Conservation (phyloP, 2,797 vertebrate genomes). For the Leptatherina wallacei region DNA sequence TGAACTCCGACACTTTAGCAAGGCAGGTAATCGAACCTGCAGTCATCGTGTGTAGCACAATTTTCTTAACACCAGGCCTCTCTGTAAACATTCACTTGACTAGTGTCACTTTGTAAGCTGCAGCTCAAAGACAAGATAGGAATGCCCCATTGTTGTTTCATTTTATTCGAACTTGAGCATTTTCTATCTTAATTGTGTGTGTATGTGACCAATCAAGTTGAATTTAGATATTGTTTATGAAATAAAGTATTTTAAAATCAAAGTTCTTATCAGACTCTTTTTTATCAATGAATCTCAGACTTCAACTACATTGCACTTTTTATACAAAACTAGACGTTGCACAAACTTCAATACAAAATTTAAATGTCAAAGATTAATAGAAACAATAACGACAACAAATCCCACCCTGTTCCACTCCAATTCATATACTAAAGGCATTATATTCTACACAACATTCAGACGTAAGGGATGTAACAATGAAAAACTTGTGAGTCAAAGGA, state of each 20-base stretch:
- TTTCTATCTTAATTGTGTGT: slow-evolving; percentile 80
- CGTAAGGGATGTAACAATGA: no score
- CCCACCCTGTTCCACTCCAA: no score
- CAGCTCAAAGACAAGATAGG: slow-evolving; percentile 45
- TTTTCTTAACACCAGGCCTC: slow-evolving; percentile 34
- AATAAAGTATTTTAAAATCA: slow-evolving; percentile 84
- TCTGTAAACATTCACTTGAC: slow-evolving; percentile 13
- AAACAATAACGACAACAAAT: no score
- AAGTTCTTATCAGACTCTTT: not conserved
- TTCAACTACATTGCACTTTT: no score
- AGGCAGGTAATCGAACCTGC: slow-evolving; percentile 24
- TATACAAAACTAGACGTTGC: no score
- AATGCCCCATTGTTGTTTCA: slow-evolving; percentile 64
- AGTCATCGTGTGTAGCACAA: slow-evolving; percentile 53
- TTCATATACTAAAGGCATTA: no score
- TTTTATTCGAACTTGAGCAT: slow-evolving; percentile 62
- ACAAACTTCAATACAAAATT: no score
- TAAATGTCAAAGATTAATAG: no score
- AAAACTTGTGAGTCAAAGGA: no score
- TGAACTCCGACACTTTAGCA: slow-evolving; percentile 2
- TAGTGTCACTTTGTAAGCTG: slow-evolving; percentile 25
- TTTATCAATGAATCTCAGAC: not conserved
- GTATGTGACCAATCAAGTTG: slow-evolving; percentile 71
- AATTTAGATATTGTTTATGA: slow-evolving; percentile 81
- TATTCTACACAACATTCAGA: no score